Conservation (phyloP, 2,888 invertebrate genomes). For the Octodonta nipae region DNA sequence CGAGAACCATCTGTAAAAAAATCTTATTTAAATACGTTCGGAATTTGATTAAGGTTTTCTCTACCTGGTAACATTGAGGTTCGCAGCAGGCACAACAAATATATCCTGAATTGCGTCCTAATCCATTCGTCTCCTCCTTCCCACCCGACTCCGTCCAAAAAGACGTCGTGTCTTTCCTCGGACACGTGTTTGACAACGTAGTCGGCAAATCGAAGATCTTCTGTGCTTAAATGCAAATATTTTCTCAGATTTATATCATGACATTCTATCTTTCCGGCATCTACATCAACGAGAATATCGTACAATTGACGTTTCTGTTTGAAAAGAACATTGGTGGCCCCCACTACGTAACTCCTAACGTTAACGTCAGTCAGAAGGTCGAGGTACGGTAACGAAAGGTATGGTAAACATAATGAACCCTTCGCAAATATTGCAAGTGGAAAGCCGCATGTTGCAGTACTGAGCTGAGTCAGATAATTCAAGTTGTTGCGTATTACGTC, state of each 20-base stretch:
- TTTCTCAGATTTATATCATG: slow-evolving; percentile 66
- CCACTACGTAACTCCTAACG: slow-evolving; percentile 76
- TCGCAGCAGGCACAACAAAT: slow-evolving; percentile 66
- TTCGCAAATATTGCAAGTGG: slow-evolving; percentile 44
- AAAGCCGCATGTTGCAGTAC: slow-evolving; percentile 67
- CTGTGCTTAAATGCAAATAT: slow-evolving; percentile 79
- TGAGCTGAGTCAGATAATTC: slow-evolving; percentile 49
- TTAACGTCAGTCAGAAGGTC: slow-evolving; percentile 80
- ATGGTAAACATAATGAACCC: slow-evolving; percentile 84
- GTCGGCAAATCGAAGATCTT: slow-evolving; percentile 85
- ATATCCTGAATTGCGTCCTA: slow-evolving; percentile 81
- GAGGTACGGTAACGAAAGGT: slow-evolving; percentile 86
- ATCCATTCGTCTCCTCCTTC: slow-evolving; percentile 97
- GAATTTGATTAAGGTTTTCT: too few species aligned
- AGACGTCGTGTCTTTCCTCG: slow-evolving; percentile 52
- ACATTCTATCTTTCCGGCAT: slow-evolving; percentile 58
- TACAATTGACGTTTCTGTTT: slow-evolving; percentile 86
- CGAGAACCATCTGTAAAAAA: slow-evolving; percentile 51
- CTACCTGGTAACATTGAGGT: slow-evolving; percentile 62
- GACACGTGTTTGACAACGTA: slow-evolving; percentile 67
- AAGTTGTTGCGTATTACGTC: slow-evolving; percentile 47
- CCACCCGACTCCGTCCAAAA: slow-evolving; percentile 62
- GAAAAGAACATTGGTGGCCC: slow-evolving; percentile 97
- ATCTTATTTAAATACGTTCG: too few species aligned
- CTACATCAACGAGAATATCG: slow-evolving; percentile 84